Evolutionary conservation across 2,888 invertebrate genomes (phyloP).

Genomic region (Himalopsyche tibetana): DNA sequence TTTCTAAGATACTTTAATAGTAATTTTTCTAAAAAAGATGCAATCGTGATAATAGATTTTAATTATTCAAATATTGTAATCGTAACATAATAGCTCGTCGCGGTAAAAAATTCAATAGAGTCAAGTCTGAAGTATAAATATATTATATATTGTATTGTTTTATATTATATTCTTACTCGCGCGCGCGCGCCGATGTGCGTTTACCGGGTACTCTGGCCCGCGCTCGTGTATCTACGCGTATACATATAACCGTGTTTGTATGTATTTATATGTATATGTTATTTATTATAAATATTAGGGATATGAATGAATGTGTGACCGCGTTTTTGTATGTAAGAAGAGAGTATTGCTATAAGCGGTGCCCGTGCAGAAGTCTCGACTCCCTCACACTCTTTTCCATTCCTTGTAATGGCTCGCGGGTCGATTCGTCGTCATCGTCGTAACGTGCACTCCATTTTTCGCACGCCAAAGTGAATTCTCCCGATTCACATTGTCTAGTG

Average conservation of each 20-base stretch:
- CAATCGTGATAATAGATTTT: constrained; percentile 78
- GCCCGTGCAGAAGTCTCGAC: constrained; percentile 65
- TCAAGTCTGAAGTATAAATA: constrained; percentile 64
- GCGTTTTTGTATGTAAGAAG: constrained; percentile 46
- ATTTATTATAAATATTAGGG: constrained; percentile 62
- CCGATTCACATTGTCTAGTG: too few species aligned
- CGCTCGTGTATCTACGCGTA: constrained; percentile 49
- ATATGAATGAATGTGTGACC: constrained; percentile 58
- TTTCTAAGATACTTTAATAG: constrained; percentile 70
- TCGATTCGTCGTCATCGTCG: not conserved
- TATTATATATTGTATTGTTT: constrained; percentile 55
- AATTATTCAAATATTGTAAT: constrained; percentile 68
- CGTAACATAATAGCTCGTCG: constrained; percentile 65
- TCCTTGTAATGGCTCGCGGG: constrained; percentile 57
- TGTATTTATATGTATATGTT: constrained; percentile 61
- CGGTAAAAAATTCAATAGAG: constrained; percentile 64
- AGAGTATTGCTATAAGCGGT: constrained; percentile 56
- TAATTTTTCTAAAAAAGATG: constrained; percentile 72
- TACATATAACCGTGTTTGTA: constrained; percentile 52
- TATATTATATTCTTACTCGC: constrained; percentile 50
- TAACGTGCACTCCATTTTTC: too few species aligned
- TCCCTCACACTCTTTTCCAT: constrained; percentile 64
- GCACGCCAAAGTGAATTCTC: too few species aligned
- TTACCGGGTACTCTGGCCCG: constrained; percentile 47
- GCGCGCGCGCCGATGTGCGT: constrained; percentile 49